Percentiles rank a stretch among this genome's conserved stretches.
Evolutionary conservation across 2,888 invertebrate species (phyloP).

Genomic region (Aethes cnicana): DNA sequence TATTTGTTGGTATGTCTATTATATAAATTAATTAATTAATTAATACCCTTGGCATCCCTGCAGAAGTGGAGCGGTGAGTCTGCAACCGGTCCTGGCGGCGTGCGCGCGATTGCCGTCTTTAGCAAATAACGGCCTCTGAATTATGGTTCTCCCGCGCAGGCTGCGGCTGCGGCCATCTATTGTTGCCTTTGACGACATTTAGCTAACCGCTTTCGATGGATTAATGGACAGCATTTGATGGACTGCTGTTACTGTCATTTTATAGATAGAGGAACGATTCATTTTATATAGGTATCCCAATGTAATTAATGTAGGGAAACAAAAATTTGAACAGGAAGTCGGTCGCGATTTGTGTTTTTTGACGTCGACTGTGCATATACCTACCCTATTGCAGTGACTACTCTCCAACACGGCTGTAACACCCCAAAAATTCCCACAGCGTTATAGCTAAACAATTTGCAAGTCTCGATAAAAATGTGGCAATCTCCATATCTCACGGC

Average conservation of each 20-base stretch:
- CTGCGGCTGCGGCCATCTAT: conserved; percentile 9
- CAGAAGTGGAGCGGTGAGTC: conserved; percentile 6
- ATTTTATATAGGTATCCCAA: too few species aligned
- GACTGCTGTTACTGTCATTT: too few species aligned
- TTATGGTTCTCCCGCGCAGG: conserved; percentile 2
- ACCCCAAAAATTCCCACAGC: neutral
- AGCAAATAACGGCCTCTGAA: conserved; percentile 20
- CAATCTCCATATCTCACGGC: conserved; percentile 25
- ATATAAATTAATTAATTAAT: neutral
- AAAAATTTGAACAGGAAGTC: too few species aligned
- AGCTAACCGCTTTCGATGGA: too few species aligned
- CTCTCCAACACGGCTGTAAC: neutral
- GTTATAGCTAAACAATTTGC: neutral
- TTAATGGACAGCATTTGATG: too few species aligned
- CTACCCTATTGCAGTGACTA: too few species aligned
- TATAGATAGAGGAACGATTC: too few species aligned
- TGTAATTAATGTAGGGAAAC: too few species aligned
- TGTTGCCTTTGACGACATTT: conserved; percentile 13
- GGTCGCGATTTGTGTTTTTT: too few species aligned
- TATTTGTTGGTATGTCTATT: too few species aligned
- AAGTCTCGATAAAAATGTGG: conserved; percentile 12
- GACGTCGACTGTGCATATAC: too few species aligned
- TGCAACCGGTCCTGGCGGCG: conserved; percentile 9
- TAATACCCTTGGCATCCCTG: neutral
- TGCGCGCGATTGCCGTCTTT: conserved; percentile 21